A percentile compares a stretch with the other conserved stretches of the same genome.
Conservation (phyloP, 2,888 invertebrate species). For the Mylabris sibirica region DNA sequence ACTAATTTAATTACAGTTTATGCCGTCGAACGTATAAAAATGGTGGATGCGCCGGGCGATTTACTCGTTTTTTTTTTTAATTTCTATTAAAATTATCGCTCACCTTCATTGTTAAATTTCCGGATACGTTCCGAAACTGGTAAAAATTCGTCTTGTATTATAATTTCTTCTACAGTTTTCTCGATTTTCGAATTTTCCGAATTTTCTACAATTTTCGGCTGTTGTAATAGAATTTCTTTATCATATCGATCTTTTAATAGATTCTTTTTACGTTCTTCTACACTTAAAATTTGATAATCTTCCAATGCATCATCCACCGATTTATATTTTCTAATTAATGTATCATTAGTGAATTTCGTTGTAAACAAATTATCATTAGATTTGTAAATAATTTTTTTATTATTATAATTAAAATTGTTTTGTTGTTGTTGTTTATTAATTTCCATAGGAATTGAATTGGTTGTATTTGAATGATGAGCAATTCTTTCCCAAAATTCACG, state of each 20-base stretch:
- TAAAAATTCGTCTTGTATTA: slow-evolving; percentile 21
- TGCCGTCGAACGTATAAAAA: too few relatives aligned
- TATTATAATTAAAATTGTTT: neutral
- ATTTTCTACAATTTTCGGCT: slow-evolving; percentile 2
- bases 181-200: neutral
- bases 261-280: slow-evolving; percentile 45
- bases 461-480: slow-evolving; percentile 33
- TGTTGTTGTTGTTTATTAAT: slow-evolving; percentile 14
- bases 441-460: slow-evolving; percentile 29
- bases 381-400: slow-evolving; percentile 29
- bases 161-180: slow-evolving; percentile 29
- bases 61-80: too few relatives aligned
- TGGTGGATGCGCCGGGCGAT: neutral
- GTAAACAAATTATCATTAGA: slow-evolving; percentile 40
- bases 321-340: slow-evolving; percentile 29
- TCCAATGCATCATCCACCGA: slow-evolving; percentile 41
- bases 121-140: slow-evolving; percentile 18
- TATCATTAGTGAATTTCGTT: slow-evolving; percentile 11
- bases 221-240: slow-evolving; percentile 28
- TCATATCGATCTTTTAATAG: slow-evolving; percentile 42
- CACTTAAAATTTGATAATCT: slow-evolving; percentile 38
- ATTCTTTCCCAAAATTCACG: slow-evolving; percentile 48
- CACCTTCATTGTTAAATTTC: slow-evolving; percentile 21
- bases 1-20: too few relatives aligned
- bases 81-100: neutral